Evolutionary conservation across 2,113 vertebrate genomes (phyloP), one percentile per base, ranked within the genome.

Genomic region (Nansenia antarctica): DNA sequence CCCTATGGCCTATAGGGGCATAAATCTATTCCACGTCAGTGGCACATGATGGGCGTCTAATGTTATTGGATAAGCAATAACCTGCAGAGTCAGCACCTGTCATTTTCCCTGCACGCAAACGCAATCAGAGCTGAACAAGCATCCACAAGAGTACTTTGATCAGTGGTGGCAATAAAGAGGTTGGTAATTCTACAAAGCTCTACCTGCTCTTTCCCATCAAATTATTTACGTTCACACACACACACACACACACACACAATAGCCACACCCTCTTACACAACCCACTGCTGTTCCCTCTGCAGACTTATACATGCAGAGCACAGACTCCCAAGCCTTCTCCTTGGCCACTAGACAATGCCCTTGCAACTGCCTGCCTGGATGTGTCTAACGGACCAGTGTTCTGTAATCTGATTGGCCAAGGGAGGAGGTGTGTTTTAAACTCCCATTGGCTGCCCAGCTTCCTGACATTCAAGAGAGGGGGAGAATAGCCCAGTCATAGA

Each of bases 341-440:
- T 20, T 47, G 22, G 29, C 8, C 27, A 4, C 58, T 37, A 62
- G n/a, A 52, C 71, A 59, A 52, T 29, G 55, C 32, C 62, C 57
- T 64, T 42, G 32, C 59, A 5, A 0, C 42, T 30, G 66, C 47
- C 65, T 26, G 65, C 60, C 32, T 4, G 42, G 42, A 58, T 34
- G 9, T 71, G 64, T 74, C 53, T 7, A 9, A 20, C 68, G 27
- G 66, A 66, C 73, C 20, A 64, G 55, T 49, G 29, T 65, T 53
- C 67, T 60, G 34, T 34, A 7, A 15, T 70, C 67, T 81, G 5
- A 85, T 88, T 89, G 86, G 89, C 67, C 14, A 32, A 70, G 20
- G 5, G 42, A 59, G 32, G 61, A 77, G 80, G 73, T 67, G 74
- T 9, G 22, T 42, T 72, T 49, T 29, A 37, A 22, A 24, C 31